Conservation (phyloP, 2,113 vertebrate species). For the Crotalus viridis region DNA sequence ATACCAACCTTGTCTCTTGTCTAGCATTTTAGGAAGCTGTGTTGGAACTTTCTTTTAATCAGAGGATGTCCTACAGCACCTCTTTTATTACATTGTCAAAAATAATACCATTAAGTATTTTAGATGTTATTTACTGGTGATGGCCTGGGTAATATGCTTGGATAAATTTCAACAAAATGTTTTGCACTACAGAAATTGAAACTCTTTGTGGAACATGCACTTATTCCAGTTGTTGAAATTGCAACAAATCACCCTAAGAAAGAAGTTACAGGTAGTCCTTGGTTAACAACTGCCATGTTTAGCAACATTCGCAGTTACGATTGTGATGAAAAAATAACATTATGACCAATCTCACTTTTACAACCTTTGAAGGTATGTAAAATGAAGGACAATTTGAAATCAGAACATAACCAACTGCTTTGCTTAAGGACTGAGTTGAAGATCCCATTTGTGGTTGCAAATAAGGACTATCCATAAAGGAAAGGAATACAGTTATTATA, state of each 20-base stretch:
- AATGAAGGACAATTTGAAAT: background rate
- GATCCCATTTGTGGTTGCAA: background rate
- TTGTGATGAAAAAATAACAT: background rate
- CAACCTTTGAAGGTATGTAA: background rate
- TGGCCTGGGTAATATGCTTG: background rate
- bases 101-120: background rate
- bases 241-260: background rate
- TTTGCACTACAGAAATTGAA: background rate
- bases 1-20: background rate
- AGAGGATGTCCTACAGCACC: background rate
- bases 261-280: background rate
- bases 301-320: background rate
- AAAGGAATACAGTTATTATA: background rate
- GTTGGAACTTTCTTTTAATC: background rate
- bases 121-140: background rate
- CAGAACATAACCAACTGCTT: background rate
- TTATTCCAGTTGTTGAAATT: background rate
- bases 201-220: background rate
- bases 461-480: background rate
- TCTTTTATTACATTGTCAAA: background rate
- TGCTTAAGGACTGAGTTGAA: background rate
- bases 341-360: background rate
- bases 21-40: background rate
- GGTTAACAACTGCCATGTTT: background rate
- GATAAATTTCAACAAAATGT: background rate